Percentiles rank a stretch among this genome's conserved stretches.
Evolutionary conservation across 2,797 vertebrate species (phyloP).

Genomic region (Falco cherrug): DNA sequence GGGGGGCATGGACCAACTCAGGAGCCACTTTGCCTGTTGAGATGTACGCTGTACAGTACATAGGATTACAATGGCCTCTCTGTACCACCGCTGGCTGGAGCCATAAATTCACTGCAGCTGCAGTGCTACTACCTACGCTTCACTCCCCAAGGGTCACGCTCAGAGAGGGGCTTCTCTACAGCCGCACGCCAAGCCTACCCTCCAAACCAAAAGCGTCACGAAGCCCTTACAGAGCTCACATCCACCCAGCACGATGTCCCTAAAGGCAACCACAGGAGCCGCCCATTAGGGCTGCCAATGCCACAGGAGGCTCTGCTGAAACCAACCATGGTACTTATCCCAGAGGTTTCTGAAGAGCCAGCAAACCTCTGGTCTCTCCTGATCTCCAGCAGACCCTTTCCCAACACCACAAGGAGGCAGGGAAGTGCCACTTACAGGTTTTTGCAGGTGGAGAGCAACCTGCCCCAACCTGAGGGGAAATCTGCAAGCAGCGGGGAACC

Average conservation of each 20-base stretch:
- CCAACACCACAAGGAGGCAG: slow-evolving; percentile 53
- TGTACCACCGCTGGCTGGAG: slow-evolving; percentile 55
- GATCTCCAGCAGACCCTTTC: not conserved
- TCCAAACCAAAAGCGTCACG: not conserved
- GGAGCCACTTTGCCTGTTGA: slow-evolving; percentile 61
- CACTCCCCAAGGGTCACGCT: not conserved
- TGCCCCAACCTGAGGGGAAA: not conserved
- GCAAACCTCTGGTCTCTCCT: not conserved
- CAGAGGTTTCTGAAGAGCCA: not conserved
- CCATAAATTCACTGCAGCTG: slow-evolving; percentile 53
- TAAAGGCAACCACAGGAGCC: not conserved
- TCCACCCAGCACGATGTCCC: not conserved
- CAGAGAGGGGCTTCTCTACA: not conserved
- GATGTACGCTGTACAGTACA: slow-evolving; percentile 56
- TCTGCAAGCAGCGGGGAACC: not conserved
- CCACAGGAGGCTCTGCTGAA: not conserved
- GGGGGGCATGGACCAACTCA: not conserved
- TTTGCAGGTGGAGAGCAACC: slow-evolving; percentile 14
- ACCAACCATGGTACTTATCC: not conserved
- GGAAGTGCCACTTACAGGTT: slow-evolving; percentile 19
- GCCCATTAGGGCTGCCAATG: not conserved
- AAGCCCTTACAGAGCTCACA: not conserved
- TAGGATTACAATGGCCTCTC: slow-evolving; percentile 61
- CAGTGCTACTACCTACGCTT: not conserved
- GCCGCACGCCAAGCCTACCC: not conserved